A percentile compares a stretch with the other conserved stretches of the same genome.
Conservation (phyloP, 2,113 vertebrate genomes). For the Elephantulus edwardii region DNA sequence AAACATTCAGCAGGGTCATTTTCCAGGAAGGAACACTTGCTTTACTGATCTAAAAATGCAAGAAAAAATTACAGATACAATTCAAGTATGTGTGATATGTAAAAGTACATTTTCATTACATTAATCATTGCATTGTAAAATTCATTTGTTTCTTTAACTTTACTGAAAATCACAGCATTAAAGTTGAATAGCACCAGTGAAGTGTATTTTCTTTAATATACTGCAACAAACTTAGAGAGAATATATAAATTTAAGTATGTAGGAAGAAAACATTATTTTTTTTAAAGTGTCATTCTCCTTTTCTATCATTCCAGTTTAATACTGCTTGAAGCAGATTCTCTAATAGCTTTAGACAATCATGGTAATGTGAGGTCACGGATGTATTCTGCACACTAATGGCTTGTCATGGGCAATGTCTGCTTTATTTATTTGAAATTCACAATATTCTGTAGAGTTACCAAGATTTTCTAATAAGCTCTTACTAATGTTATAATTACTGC, state of each 20-base stretch:
- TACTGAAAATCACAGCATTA: not conserved
- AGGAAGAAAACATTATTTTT: not conserved
- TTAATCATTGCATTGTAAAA: not conserved
- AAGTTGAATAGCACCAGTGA: not conserved
- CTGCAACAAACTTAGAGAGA: not conserved
- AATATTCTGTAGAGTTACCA: not conserved
- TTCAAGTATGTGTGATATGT: slow-evolving; percentile 1
- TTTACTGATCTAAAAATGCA: slow-evolving; percentile 84
- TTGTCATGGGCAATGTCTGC: not conserved
- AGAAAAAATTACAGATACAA: not conserved
- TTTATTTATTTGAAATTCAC: not conserved
- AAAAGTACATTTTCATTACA: not conserved
- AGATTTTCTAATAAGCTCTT: not conserved
- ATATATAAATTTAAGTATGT: not conserved
- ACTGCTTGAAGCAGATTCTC: not conserved
- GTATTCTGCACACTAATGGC: not conserved
- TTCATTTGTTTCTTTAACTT: not conserved
- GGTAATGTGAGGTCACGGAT: not conserved
- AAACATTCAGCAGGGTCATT: slow-evolving; percentile 90
- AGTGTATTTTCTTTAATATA: not conserved
- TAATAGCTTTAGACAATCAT: not conserved
- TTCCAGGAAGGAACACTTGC: slow-evolving; percentile 92
- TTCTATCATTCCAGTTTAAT: not conserved
- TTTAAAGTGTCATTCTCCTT: not conserved
- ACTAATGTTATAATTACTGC: not conserved